Evolutionary conservation across 2,113 vertebrate species (phyloP), one percentile per base, ranked within the genome.

Genomic region (Silurus glanis): DNA sequence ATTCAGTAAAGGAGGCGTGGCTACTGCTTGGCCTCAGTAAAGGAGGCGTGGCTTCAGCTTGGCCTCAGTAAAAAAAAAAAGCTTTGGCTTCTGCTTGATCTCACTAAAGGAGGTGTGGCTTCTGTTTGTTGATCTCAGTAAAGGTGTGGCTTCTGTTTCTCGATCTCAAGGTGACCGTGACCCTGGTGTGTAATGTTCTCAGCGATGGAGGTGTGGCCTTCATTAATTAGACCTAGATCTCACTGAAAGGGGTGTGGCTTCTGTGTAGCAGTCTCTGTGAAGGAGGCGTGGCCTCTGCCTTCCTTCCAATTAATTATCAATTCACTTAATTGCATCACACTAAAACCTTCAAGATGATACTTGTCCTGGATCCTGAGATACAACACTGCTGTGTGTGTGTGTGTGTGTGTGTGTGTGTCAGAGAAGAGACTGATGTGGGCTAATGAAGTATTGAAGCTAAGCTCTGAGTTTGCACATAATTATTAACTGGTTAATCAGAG

Each of bases 371-470:
- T 21, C 37, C 2, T 47, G 9, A 9, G 9, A 23, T 9, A 74
- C 19, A 9, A 1, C 4, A 3, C 71, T 74, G 71, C 45, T 37
- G 76, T 37, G 55, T 37, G 76, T 58, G 55, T 49, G 37, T 23
- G 59, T 49, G 21, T n/a, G 59, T 49, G 59, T 62, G 61, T 14
- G 58, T 49, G 21, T 2, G 59, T 1, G 59, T 55, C 10, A 55
- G 45, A 16, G 56, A 37, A 9, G 64, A 76, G 67, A 82, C 45
- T 53, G 85, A 82, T 74, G 79, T 45, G 17, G 67, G 9, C 16
- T 82, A 86, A 86, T 86, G 55, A 83, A 74, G 66, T 82, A 74
- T 82, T 82, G 71, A 74, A 86, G 82, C 55, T 82, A 58, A 86
- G 69, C 85, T 82, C 16, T 8, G 80, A 82, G 23, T 47, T 67